phyloP scores from a whole-genome alignment of 2,888 invertebrate genomes.

The Ceratothoa steindachneri region DNA sequence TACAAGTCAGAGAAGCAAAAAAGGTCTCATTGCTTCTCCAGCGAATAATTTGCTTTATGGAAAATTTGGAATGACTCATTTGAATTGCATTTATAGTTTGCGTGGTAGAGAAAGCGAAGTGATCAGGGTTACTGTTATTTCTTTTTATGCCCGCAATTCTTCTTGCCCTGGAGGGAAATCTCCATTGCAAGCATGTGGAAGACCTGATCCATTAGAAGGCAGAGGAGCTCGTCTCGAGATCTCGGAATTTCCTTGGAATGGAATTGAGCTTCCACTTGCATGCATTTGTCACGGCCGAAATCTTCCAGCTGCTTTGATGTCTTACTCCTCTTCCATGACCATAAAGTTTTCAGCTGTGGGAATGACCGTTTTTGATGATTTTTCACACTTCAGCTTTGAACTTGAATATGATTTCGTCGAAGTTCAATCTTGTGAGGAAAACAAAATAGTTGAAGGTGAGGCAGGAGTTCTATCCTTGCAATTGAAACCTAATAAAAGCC shows the following conservation, averaged over 20 bases:
- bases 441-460: conserved; percentile 34
- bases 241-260: conserved; percentile 43
- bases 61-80: conserved; percentile 40
- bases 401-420: conserved; percentile 46
- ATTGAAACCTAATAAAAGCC: conserved; percentile 35
- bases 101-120: conserved; percentile 40
- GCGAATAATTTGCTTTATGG: conserved; percentile 44
- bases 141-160: conserved; percentile 43
- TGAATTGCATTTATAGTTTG: conserved; percentile 36
- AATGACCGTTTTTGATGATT: conserved; percentile 45
- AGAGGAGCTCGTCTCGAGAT: conserved; percentile 41
- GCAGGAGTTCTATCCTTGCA: conserved; percentile 37
- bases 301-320: conserved; percentile 43
- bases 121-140: conserved; percentile 44
- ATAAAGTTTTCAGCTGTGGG: conserved; percentile 43
- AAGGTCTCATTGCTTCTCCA: conserved; percentile 41
- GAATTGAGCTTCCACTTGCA: conserved; percentile 39
- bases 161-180: conserved; percentile 40
- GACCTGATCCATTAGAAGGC: conserved; percentile 39
- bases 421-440: conserved; percentile 41
- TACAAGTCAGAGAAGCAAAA: conserved; percentile 45
- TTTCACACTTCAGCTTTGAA: conserved; percentile 44
- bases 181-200: conserved; percentile 40
- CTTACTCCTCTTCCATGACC: conserved; percentile 39
- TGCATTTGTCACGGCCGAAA: conserved; percentile 40